These are phyloP conservation scores for Shinisaurus crocodilurus DNA, from an alignment of 2,113 vertebrate genomes.

Conservation along the genomic window DNA sequence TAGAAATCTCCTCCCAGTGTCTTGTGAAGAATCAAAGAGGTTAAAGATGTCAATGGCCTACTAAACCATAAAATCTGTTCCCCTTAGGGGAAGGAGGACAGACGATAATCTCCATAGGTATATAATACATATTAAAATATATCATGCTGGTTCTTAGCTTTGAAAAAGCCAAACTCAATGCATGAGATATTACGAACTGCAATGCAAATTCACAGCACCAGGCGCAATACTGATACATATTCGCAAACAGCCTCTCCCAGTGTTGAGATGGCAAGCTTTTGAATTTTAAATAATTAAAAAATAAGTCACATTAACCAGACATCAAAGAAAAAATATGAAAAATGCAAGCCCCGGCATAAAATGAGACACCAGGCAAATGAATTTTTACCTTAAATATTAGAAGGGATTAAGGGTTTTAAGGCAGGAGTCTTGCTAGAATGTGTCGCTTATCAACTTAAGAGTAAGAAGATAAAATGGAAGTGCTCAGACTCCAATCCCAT, in stretches of 20 bases:
- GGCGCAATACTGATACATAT: background rate
- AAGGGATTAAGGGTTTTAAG: conserved; percentile 32
- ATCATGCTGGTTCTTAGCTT: conserved; percentile 8
- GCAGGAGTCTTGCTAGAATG: conserved; percentile 13
- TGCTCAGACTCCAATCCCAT: conserved; percentile 26
- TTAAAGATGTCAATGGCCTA: background rate
- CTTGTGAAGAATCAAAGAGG: background rate
- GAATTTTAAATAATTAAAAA: conserved; percentile 9
- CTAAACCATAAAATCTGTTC: conserved; percentile 9
- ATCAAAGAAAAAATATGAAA: conserved; percentile 25
- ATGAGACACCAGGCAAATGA: conserved; percentile 17
- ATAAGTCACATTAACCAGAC: conserved; percentile 24
- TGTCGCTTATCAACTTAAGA: conserved; percentile 26
- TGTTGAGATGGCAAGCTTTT: conserved; percentile 8
- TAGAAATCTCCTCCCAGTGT: background rate
- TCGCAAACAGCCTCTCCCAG: background rate
- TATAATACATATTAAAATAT: conserved; percentile 14
- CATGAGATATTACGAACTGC: background rate
- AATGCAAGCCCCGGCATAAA: conserved; percentile 1
- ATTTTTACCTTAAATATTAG: conserved; percentile 19
- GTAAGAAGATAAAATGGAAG: conserved; percentile 32
- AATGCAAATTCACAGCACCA: background rate
- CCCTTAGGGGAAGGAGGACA: background rate
- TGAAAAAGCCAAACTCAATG: background rate
- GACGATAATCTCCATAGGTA: conserved; percentile 7